Evolutionary conservation across 2,888 invertebrate species (phyloP).

Genomic region (Papilio elwesi): DNA sequence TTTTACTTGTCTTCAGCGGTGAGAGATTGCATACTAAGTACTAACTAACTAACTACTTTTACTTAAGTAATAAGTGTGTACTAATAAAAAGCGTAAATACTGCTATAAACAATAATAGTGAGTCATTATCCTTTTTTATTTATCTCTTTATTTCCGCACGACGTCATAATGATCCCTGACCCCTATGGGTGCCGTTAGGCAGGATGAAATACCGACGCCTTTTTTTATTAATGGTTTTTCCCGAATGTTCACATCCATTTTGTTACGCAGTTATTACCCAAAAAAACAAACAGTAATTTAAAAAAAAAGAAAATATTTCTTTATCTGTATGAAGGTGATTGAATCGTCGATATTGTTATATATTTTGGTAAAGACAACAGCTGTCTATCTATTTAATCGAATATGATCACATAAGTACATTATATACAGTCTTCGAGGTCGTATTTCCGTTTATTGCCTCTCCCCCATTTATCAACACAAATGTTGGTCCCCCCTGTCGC

Average conservation of each 20-base stretch:
- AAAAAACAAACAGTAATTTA: conserved; percentile 9
- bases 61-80: too few relatives aligned
- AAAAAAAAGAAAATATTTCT: neutral
- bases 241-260: conserved; percentile 11
- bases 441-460: too few relatives aligned
- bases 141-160: conserved; percentile 6
- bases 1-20: too few relatives aligned
- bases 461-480: too few relatives aligned
- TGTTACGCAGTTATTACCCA: conserved; percentile 5
- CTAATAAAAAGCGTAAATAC: neutral
- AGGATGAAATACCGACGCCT: conserved; percentile 13
- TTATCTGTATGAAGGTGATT: neutral
- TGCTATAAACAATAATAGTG: neutral
- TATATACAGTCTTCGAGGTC: too few relatives aligned
- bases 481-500: too few relatives aligned
- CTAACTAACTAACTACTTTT: too few relatives aligned
- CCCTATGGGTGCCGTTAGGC: conserved; percentile 10
- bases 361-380: too few relatives aligned
- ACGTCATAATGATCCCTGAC: conserved; percentile 5
- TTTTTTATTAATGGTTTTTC: conserved; percentile 11
- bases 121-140: conserved; percentile 8
- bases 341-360: too few relatives aligned
- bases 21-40: too few relatives aligned
- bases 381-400: too few relatives aligned
- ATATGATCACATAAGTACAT: too few relatives aligned